These are phyloP conservation scores for Ceuthmochares aereus DNA, from an alignment of 2,113 vertebrate species.

Conservation along the genomic window DNA sequence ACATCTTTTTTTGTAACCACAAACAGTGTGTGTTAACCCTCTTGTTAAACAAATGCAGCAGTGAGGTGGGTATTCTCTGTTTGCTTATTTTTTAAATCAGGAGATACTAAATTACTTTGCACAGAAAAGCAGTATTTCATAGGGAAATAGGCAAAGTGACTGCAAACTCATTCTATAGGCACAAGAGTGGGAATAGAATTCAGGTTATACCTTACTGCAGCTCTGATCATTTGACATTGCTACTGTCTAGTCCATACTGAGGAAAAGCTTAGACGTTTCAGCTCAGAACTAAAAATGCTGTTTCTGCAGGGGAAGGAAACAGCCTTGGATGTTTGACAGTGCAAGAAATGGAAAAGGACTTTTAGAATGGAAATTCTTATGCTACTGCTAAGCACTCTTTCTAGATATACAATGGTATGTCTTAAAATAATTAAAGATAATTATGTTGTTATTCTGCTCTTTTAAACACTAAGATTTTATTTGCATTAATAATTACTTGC, in stretches of 20 bases:
- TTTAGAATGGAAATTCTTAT: background rate
- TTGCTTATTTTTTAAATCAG: background rate
- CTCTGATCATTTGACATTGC: background rate
- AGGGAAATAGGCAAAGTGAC: background rate
- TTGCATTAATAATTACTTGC: slow-evolving; percentile 28
- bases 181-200: background rate
- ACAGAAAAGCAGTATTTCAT: background rate
- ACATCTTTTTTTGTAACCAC: background rate
- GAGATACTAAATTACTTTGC: background rate
- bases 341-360: background rate
- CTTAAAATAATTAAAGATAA: slow-evolving; percentile 8
- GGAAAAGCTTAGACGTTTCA: background rate
- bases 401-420: background rate
- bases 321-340: background rate
- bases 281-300: background rate
- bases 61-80: background rate
- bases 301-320: background rate
- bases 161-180: background rate
- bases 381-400: background rate
- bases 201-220: background rate
- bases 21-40: background rate
- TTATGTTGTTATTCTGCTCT: background rate
- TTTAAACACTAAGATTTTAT: slow-evolving; percentile 18
- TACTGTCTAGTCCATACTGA: background rate
- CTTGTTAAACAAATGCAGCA: background rate